Evolutionary conservation across 2,888 invertebrate species (phyloP).

Genomic region (Tetragonisca angustula): DNA sequence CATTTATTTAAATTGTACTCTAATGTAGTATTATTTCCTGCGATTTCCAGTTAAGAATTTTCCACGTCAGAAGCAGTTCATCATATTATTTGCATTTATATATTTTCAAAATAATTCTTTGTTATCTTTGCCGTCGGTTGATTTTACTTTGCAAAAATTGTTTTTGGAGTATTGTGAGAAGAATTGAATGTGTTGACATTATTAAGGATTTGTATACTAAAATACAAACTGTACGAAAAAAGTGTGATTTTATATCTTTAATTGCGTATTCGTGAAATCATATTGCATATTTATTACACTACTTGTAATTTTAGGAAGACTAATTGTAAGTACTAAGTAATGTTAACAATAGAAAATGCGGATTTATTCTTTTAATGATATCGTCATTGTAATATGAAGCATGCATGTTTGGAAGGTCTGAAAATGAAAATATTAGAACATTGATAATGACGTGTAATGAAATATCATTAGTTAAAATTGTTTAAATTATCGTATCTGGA

Average conservation of each 20-base stretch:
- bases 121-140: background rate
- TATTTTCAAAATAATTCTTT: background rate
- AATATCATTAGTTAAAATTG: background rate
- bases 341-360: background rate
- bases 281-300: background rate
- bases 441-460: no score
- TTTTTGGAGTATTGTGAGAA: background rate
- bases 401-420: background rate
- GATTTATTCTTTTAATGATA: background rate
- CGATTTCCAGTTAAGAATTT: background rate
- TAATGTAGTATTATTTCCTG: background rate
- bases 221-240: background rate
- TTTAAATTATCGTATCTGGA: background rate
- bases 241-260: background rate
- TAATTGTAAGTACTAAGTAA: background rate
- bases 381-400: background rate
- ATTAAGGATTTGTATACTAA: background rate
- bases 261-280: background rate
- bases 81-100: background rate
- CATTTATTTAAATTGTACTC: background rate
- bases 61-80: background rate
- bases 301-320: background rate
- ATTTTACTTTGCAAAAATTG: background rate
- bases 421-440: background rate
- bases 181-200: background rate